phyloP scores from a whole-genome alignment of 2,797 vertebrate genomes.

The Merluccius polli region DNA sequence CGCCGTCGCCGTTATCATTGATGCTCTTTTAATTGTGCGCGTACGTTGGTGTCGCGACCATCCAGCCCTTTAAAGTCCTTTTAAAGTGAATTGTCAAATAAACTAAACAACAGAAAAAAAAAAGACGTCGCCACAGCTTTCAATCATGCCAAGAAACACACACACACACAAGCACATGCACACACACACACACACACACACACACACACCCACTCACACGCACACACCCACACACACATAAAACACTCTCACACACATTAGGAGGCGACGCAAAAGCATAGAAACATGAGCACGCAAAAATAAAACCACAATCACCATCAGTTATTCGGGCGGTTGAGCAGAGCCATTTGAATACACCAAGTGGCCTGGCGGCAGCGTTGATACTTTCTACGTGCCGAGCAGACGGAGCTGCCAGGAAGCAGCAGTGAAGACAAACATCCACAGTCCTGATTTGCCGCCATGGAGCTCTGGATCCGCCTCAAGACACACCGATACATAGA shows the following conservation, averaged over 20 bases:
- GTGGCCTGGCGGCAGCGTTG: conserved; percentile 10
- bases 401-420: conserved; percentile 36
- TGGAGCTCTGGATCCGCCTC: background rate
- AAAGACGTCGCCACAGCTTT: too few relatives aligned
- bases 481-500: background rate
- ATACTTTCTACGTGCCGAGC: conserved; percentile 29
- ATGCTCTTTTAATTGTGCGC: too few relatives aligned
- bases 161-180: conserved; percentile 4
- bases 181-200: conserved; percentile 8
- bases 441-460: background rate
- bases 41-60: too few relatives aligned
- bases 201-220: conserved; percentile 17
- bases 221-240: background rate
- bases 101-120: too few relatives aligned
- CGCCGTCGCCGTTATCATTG: too few relatives aligned
- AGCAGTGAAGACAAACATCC: conserved; percentile 33
- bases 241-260: background rate
- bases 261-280: background rate
- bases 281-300: background rate
- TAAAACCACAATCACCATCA: conserved; percentile 39
- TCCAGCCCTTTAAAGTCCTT: too few relatives aligned
- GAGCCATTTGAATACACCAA: conserved; percentile 53
- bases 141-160: background rate
- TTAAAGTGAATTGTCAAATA: too few relatives aligned
- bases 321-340: conserved; percentile 50